Percentiles rank a stretch among this genome's conserved stretches.
phyloP scores from a whole-genome alignment of 1,140 invertebrate species.

The Drosophila nasuta region DNA sequence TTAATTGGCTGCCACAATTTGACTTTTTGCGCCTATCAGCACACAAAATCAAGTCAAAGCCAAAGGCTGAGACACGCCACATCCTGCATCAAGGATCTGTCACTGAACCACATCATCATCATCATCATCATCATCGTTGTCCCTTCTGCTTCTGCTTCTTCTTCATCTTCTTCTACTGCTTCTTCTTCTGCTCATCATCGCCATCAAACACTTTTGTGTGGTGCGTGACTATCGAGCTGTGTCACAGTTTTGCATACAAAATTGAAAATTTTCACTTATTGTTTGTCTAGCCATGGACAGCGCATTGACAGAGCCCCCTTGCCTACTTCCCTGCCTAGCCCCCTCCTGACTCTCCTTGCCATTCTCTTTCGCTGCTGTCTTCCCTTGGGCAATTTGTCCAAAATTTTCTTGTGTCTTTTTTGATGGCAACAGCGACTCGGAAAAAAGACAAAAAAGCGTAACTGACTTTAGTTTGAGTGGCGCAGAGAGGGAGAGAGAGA shows the following conservation, averaged over 20 bases:
- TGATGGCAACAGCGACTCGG: not conserved
- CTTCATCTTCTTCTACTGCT: slow-evolving; percentile 2
- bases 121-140: slow-evolving; percentile 32
- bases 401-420: not conserved
- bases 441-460: not conserved
- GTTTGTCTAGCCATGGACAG: slow-evolving; percentile 62
- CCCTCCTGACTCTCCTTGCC: no score
- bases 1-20: slow-evolving; percentile 84
- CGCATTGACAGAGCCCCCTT: not conserved
- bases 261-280: slow-evolving; percentile 79
- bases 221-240: slow-evolving; percentile 81
- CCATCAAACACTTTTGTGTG: slow-evolving; percentile 12
- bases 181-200: slow-evolving; percentile 18
- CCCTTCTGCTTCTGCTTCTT: slow-evolving; percentile 37
- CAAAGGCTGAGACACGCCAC: slow-evolving; percentile 40
- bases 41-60: slow-evolving; percentile 71
- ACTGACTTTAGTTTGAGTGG: not conserved
- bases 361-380: no score
- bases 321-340: no score
- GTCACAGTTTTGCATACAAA: slow-evolving; percentile 79
- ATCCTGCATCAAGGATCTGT: not conserved
- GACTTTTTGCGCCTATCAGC: slow-evolving; percentile 82
- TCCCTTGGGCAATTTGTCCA: not conserved
- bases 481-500: not conserved
- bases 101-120: slow-evolving; percentile 31